Conservation (phyloP, 2,888 invertebrate species). For the Eristalis arbustorum region DNA sequence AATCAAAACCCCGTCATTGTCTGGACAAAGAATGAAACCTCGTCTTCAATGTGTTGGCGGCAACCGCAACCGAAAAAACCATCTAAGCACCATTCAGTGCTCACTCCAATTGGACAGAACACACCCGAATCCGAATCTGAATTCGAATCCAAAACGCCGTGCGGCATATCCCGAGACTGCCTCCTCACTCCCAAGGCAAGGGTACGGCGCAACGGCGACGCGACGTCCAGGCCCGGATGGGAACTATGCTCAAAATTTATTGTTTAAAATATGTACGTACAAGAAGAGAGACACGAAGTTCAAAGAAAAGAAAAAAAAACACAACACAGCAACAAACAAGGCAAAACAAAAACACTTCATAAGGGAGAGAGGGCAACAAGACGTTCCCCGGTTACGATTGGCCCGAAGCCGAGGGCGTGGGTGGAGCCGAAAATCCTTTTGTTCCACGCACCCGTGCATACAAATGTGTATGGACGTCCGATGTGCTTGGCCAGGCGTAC, state of each 20-base stretch:
- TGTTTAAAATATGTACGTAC: conserved; percentile 19
- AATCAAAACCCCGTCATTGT: conserved; percentile 9
- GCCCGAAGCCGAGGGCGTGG: conserved; percentile 44
- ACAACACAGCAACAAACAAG: conserved; percentile 28
- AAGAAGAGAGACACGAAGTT: conserved; percentile 9
- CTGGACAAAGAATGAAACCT: not conserved
- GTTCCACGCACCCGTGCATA: conserved; percentile 3
- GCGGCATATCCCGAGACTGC: not conserved
- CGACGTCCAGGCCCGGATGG: not conserved
- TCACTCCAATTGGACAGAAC: conserved; percentile 29
- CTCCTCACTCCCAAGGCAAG: not conserved
- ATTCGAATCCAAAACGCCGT: not conserved
- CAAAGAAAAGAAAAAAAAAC: conserved; percentile 43
- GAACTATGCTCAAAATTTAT: conserved; percentile 29
- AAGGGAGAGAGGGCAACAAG: conserved; percentile 30
- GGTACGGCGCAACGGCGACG: not conserved
- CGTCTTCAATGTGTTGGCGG: not conserved
- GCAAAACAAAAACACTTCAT: not conserved
- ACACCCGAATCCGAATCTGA: not conserved
- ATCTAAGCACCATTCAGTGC: conserved; percentile 30
- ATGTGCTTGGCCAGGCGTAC: not conserved
- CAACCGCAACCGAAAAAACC: not conserved
- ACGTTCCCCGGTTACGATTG: conserved; percentile 47
- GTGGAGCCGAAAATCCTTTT: conserved; percentile 66
- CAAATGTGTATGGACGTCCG: not conserved